Evolutionary conservation across 1,140 invertebrate species (phyloP).

Genomic region (Musca vetustissima): DNA sequence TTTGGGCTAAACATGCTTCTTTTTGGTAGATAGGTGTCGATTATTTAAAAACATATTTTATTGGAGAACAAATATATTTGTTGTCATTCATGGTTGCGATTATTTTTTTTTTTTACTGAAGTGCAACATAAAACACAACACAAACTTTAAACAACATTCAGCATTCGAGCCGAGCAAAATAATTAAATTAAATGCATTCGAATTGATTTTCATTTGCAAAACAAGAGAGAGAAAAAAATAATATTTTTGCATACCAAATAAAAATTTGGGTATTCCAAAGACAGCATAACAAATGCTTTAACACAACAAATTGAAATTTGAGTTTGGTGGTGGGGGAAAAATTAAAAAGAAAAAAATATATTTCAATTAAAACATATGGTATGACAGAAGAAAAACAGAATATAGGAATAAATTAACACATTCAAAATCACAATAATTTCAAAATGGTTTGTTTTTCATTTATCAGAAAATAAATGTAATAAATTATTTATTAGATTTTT

Average conservation of each 20-base stretch:
- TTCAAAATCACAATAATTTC: conserved; percentile 25
- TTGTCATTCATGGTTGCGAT: too few species aligned
- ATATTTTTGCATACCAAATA: conserved; percentile 17
- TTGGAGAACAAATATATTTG: too few species aligned
- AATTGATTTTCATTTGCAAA: not conserved
- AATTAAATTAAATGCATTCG: not conserved
- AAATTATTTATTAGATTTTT: not conserved
- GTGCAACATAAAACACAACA: too few species aligned
- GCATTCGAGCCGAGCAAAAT: not conserved
- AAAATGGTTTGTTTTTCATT: not conserved
- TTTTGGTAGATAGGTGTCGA: too few species aligned
- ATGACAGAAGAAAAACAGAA: not conserved
- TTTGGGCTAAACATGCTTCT: too few species aligned
- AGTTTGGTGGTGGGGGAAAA: too few species aligned
- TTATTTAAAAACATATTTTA: too few species aligned
- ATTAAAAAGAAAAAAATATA: not conserved
- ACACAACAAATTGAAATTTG: not conserved
- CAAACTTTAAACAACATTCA: not conserved
- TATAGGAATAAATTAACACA: not conserved
- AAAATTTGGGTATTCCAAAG: conserved; percentile 20
- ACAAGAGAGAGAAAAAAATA: not conserved
- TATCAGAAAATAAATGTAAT: not conserved
- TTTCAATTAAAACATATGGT: not conserved
- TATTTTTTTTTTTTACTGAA: too few species aligned
- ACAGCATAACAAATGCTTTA: conserved; percentile 23